Base-by-base conservation (phyloP, 1,140 invertebrate species). In the Himalopsyche phryganea region DNA sequence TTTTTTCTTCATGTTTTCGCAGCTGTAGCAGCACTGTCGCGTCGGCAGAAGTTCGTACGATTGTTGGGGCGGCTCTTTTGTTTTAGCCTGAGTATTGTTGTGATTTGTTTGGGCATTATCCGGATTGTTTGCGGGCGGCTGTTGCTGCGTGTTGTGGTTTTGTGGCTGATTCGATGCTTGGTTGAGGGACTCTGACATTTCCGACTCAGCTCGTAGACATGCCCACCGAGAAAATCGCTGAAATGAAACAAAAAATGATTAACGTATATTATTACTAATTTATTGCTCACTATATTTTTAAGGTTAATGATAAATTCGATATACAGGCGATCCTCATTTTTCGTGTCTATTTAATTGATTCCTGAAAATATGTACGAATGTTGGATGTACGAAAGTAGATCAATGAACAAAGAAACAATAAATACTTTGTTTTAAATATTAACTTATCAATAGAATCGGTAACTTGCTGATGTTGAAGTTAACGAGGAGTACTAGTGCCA, bases 211-310 rank as follows among this genome's bases (percentile, higher is more conserved):
- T 10, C 73, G 66, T 17, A 78, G 70, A 50, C 75, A 78, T 15
- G 75, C 70, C 6, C 76, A 52, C 42, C 74, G 71, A 20, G 60
- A 62, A 38, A 61, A 67, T 67, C 64, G 75, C 76, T 78, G 74
- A 14, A 76, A 77, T 67, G 71, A 72, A 65, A 55, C 49, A 54
- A 50, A 10, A 14, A 33, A 32, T 18, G 6, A 19, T 46, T 46
- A 46, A 46, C 6, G n/a, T n/a, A n/a, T n/a, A n/a, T n/a, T n/a
- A n/a, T n/a, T n/a, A n/a, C n/a, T n/a, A n/a, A n/a, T n/a, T n/a
- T n/a, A n/a, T n/a, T n/a, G n/a, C n/a, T n/a, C n/a, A n/a, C n/a
- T n/a, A n/a, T n/a, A n/a, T n/a, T n/a, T n/a, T n/a, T n/a, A n/a
- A n/a, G n/a, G n/a, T n/a, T n/a, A n/a, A n/a, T n/a, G n/a, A n/a